phyloP scores from a whole-genome alignment of 23 tunicate genomes.

The Aplidium turbinatum region DNA sequence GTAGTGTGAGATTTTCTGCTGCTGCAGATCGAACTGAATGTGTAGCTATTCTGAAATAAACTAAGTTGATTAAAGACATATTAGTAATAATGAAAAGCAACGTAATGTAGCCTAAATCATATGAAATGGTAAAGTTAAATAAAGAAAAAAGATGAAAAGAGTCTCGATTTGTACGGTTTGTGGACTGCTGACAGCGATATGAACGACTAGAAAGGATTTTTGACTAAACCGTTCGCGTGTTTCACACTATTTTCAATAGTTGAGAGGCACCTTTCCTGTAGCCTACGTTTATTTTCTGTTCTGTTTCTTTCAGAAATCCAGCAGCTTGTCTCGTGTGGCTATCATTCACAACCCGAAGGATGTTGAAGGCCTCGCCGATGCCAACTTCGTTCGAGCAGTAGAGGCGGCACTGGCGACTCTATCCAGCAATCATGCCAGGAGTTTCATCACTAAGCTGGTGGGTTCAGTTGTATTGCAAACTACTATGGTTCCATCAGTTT shows the following conservation, averaged over 20 bases:
- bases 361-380: neutral
- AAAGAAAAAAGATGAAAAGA: no score
- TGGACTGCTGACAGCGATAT: no score
- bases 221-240: neutral
- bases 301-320: slow-evolving; percentile 73
- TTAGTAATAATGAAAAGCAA: no score
- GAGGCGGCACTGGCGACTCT: slow-evolving; percentile 69
- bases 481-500: no score
- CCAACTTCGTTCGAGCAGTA: slow-evolving; percentile 28
- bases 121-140: no score
- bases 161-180: no score
- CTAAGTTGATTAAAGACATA: no score
- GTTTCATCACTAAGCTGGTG: slow-evolving; percentile 74
- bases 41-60: no score
- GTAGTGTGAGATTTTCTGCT: no score
- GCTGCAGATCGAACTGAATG: no score
- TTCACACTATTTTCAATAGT: neutral
- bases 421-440: slow-evolving; percentile 63
- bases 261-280: neutral
- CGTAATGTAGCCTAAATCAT: no score
- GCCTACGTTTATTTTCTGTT: neutral
- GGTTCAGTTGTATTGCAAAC: no score
- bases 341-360: slow-evolving; percentile 66
- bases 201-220: neutral
- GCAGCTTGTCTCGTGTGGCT: slow-evolving; percentile 68